phyloP scores from a whole-genome alignment of 2,797 vertebrate genomes.

The Glyptemys insculpta region DNA sequence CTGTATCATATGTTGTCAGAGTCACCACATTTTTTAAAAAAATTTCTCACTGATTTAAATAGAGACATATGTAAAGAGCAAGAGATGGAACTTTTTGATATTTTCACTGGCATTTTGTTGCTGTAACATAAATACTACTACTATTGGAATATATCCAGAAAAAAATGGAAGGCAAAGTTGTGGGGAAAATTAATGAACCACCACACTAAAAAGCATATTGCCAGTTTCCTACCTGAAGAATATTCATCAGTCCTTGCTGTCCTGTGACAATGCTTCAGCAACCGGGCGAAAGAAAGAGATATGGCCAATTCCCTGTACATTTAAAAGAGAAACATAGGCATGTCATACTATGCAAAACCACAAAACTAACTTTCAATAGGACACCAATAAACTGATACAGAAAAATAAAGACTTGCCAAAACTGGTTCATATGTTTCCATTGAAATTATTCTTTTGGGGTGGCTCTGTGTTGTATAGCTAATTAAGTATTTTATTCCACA shows the following conservation, averaged over 20 bases:
- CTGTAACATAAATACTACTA: slow-evolving; percentile 33
- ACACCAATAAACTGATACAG: not conserved
- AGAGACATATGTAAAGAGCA: not conserved
- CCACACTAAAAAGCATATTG: not conserved
- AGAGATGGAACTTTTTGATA: slow-evolving; percentile 5
- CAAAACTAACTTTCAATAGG: slow-evolving; percentile 7
- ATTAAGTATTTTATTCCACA: not conserved
- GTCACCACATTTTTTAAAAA: slow-evolving; percentile 15
- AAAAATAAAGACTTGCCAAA: not conserved
- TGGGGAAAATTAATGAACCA: slow-evolving; percentile 49
- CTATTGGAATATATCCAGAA: slow-evolving; percentile 39
- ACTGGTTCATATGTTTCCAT: not conserved
- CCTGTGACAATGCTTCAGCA: slow-evolving; percentile 43
- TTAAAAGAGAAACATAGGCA: slow-evolving; percentile 47
- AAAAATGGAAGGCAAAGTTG: slow-evolving; percentile 41
- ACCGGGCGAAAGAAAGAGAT: slow-evolving; percentile 20
- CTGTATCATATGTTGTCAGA: slow-evolving; percentile 1
- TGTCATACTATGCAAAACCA: slow-evolving; percentile 25
- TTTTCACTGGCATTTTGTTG: slow-evolving; percentile 34
- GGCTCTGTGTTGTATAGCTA: not conserved
- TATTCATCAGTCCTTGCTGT: slow-evolving; percentile 45
- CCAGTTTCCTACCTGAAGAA: slow-evolving; percentile 62
- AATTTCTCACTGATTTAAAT: slow-evolving; percentile 14
- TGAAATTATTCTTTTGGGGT: not conserved
- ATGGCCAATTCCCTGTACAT: slow-evolving; percentile 35